Percentiles rank a stretch among this genome's conserved stretches.
phyloP scores from a whole-genome alignment of 1,140 invertebrate species.

The Pseudomyrmex flavicornis region DNA sequence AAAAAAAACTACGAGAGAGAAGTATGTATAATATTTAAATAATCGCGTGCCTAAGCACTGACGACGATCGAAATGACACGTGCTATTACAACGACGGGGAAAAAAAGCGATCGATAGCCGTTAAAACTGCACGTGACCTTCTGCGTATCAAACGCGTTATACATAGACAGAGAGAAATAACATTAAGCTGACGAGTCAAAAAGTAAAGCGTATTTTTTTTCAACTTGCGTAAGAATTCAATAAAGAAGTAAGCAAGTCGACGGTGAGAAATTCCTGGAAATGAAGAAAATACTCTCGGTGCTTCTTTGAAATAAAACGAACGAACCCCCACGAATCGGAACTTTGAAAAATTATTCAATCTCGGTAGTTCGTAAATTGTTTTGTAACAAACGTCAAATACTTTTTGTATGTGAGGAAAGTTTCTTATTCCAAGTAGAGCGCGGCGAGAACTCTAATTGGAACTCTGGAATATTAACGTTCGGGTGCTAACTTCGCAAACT shows the following conservation, averaged over 20 bases:
- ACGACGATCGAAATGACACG: conserved; percentile 1
- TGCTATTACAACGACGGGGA: background rate
- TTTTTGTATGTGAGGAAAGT: background rate
- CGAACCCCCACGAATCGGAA: conserved; percentile 2
- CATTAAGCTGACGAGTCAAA: background rate
- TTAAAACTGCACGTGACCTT: conserved; percentile 26
- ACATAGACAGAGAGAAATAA: background rate
- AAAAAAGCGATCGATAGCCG: background rate
- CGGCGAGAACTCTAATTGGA: background rate
- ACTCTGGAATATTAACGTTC: no score
- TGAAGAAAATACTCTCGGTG: no score
- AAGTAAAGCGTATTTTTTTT: conserved; percentile 41
- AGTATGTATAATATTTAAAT: background rate
- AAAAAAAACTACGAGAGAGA: background rate
- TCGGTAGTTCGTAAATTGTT: no score
- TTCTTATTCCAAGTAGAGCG: background rate
- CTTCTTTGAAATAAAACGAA: background rate
- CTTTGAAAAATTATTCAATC: no score
- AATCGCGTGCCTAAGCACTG: conserved; percentile 28
- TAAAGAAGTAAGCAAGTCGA: background rate
- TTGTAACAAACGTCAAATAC: no score
- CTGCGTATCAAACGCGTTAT: background rate
- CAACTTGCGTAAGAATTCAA: background rate
- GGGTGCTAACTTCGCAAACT: no score
- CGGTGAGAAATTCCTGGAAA: background rate